A percentile compares a stretch with the other conserved stretches of the same genome.
These are phyloP conservation scores for Eospalax fontanierii DNA, from an alignment of 2,797 vertebrate genomes.

Conservation along the genomic window DNA sequence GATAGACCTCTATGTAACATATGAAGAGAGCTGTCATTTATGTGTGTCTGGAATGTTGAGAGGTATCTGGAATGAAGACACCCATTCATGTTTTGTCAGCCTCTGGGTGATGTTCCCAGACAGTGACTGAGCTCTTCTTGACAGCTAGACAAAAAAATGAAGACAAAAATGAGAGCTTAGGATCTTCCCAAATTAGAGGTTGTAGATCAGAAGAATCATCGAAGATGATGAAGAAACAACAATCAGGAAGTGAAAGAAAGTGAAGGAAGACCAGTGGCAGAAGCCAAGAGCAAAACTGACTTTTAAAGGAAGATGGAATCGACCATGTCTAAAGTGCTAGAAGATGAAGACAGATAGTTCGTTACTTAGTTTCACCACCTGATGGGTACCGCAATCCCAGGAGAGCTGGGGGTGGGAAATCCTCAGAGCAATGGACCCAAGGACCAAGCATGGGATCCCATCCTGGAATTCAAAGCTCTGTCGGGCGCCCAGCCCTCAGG, in stretches of 20 bases:
- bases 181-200: background rate
- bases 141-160: background rate
- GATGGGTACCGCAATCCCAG: background rate
- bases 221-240: background rate
- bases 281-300: background rate
- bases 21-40: background rate
- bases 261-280: background rate
- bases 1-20: background rate
- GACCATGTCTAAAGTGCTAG: background rate
- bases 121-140: background rate
- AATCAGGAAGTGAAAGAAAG: background rate
- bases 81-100: background rate
- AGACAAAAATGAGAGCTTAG: background rate
- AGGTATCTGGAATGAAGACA: background rate
- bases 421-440: background rate
- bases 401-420: background rate
- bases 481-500: fast-evolving
- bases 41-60: background rate
- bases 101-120: background rate
- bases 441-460: background rate
- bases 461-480: background rate
- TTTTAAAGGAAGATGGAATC: background rate
- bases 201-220: background rate
- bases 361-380: background rate
- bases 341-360: background rate